A percentile compares a stretch with the other conserved stretches of the same genome.
phyloP scores from a whole-genome alignment of 1,140 invertebrate genomes.

The Bombus difficillimus region DNA sequence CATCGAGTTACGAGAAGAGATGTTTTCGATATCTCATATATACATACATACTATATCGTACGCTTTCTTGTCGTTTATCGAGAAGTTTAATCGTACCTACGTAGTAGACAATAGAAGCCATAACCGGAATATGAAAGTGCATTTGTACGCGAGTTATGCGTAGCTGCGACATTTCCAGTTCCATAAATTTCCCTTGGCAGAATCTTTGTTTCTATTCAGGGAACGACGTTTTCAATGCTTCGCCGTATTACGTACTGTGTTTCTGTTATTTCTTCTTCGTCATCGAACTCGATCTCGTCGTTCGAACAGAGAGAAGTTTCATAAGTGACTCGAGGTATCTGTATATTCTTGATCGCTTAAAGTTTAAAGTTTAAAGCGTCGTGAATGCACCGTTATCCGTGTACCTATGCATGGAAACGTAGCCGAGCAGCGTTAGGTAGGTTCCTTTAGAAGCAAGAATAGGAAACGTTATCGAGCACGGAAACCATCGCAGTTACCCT shows the following conservation, averaged over 20 bases:
- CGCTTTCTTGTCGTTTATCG: constrained; percentile 13
- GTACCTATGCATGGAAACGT: neutral
- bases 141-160: constrained; percentile 16
- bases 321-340: constrained; percentile 43
- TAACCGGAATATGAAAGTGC: constrained; percentile 28
- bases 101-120: neutral
- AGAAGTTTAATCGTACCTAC: constrained; percentile 27
- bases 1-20: neutral
- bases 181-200: constrained; percentile 38
- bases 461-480: constrained; percentile 61
- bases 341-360: constrained; percentile 15
- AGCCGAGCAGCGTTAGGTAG: neutral
- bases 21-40: neutral
- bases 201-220: constrained; percentile 22
- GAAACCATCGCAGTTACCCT: constrained; percentile 58
- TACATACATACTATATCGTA: neutral
- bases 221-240: constrained; percentile 21
- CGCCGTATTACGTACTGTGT: neutral
- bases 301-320: constrained; percentile 27
- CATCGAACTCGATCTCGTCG: neutral
- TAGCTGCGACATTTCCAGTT: constrained; percentile 9
- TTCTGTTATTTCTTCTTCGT: constrained; percentile 30
- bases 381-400: neutral
- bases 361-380: neutral
- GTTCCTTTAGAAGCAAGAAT: constrained; percentile 23